Evolutionary conservation across 2,113 vertebrate species (phyloP).

Genomic region (Solenodon paradoxus): DNA sequence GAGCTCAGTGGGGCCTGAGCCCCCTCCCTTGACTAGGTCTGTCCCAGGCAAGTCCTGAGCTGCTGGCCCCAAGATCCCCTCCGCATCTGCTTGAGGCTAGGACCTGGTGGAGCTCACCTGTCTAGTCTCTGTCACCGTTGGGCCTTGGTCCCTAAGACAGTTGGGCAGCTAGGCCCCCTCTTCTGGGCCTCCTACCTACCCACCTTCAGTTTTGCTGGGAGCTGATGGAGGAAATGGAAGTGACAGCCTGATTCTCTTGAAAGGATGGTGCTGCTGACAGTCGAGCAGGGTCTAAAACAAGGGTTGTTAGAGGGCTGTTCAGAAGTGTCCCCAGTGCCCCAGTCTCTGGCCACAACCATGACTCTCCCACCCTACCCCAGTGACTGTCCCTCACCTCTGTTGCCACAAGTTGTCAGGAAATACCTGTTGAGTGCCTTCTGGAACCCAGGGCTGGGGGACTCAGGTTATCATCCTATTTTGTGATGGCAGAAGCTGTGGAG

Average conservation of each 20-base stretch:
- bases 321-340: background rate
- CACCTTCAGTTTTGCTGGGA: background rate
- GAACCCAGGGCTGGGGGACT: background rate
- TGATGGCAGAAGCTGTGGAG: background rate
- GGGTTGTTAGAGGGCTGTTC: background rate
- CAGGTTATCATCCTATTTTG: background rate
- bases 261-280: background rate
- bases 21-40: slow-evolving; percentile 56
- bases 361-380: background rate
- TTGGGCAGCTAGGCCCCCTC: background rate
- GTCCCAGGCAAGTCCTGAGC: slow-evolving; percentile 63
- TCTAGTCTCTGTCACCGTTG: background rate
- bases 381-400: background rate
- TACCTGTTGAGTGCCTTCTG: background rate
- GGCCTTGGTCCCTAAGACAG: background rate
- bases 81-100: background rate
- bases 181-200: background rate
- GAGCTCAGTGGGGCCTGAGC: slow-evolving; percentile 68
- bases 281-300: background rate
- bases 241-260: background rate
- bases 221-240: too few relatives aligned
- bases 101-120: background rate
- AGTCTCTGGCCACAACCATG: background rate
- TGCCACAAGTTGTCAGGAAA: background rate
- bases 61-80: background rate